Conservation (phyloP, 2,113 vertebrate species). For the Solenodon paradoxus region DNA sequence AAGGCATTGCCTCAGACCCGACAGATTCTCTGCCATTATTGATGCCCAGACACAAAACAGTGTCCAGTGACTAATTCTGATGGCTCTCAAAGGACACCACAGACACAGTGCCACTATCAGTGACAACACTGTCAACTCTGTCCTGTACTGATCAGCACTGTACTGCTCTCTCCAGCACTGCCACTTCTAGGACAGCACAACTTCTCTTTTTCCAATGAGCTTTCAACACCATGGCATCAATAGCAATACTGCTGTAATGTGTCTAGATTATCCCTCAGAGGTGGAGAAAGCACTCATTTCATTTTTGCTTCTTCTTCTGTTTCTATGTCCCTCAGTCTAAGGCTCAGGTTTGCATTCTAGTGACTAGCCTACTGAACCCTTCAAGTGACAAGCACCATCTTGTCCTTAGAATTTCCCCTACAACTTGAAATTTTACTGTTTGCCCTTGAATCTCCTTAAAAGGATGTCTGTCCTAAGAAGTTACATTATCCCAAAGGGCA, state of each 20-base stretch:
- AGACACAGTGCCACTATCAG: neutral
- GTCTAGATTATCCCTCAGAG: neutral
- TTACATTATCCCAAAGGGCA: neutral
- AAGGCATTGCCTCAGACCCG: neutral
- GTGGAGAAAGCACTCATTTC: neutral
- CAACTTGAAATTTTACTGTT: neutral
- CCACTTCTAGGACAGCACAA: accelerated
- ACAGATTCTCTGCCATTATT: neutral
- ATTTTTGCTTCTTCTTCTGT: neutral
- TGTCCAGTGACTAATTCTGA: neutral
- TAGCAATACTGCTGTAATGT: neutral
- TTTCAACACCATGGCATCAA: neutral
- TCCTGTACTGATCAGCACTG: no score
- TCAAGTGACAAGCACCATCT: neutral
- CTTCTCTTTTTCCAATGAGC: neutral
- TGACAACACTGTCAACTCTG: neutral
- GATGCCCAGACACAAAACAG: neutral
- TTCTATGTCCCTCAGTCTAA: neutral
- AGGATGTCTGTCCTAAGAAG: neutral
- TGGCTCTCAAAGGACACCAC: neutral
- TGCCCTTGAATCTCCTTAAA: neutral
- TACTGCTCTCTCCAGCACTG: accelerated
- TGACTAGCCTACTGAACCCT: neutral
- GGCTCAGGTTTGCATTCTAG: neutral
- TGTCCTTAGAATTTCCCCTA: neutral